phyloP scores from a whole-genome alignment of 2,797 vertebrate species.

The Cossypha niveicapilla region DNA sequence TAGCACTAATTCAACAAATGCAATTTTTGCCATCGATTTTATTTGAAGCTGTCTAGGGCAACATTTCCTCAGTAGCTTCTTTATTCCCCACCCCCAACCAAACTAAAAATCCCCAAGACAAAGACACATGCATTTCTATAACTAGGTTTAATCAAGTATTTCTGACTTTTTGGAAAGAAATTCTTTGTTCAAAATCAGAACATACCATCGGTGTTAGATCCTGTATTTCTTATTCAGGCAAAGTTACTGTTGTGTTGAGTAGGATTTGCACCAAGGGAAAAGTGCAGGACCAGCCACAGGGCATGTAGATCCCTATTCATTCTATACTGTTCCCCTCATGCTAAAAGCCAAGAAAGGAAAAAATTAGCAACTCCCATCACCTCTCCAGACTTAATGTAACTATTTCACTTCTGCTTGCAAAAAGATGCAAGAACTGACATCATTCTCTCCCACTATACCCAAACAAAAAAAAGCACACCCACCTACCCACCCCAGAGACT shows the following conservation, averaged over 20 bases:
- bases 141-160: conserved; percentile 75
- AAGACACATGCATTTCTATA: conserved; percentile 73
- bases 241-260: background rate
- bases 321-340: conserved; percentile 58
- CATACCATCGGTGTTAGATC: conserved; percentile 25
- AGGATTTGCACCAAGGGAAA: conserved; percentile 1
- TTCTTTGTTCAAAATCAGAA: conserved; percentile 70
- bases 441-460: background rate
- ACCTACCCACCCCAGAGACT: conserved; percentile 5
- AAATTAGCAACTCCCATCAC: conserved; percentile 61
- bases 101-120: background rate
- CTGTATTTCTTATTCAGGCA: conserved; percentile 7
- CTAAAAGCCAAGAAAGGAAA: conserved; percentile 62
- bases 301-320: conserved; percentile 56
- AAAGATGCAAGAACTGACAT: conserved; percentile 52
- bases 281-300: conserved; percentile 12
- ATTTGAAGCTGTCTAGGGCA: conserved; percentile 73
- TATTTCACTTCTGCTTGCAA: conserved; percentile 64
- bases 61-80: conserved; percentile 55
- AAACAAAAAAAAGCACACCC: background rate
- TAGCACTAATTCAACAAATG: conserved; percentile 77
- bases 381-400: conserved; percentile 63
- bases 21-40: conserved; percentile 69
- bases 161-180: conserved; percentile 72
- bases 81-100: background rate